A percentile compares a stretch with the other conserved stretches of the same genome.
Evolutionary conservation across 2,888 invertebrate genomes (phyloP).

Genomic region (Noctua janthe): DNA sequence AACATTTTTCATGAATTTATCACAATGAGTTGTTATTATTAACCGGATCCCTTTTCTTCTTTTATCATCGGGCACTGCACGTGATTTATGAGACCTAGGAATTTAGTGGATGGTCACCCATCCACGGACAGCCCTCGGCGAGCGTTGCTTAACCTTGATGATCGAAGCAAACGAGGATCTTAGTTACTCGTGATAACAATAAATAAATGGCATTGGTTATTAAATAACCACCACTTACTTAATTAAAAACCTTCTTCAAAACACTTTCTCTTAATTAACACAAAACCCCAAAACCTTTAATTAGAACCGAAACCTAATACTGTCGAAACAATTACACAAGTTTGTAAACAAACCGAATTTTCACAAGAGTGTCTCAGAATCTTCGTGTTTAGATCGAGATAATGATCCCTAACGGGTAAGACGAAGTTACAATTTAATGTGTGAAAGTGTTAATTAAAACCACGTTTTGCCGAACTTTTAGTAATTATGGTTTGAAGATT

Average conservation of each 20-base stretch:
- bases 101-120: neutral
- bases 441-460: slow-evolving; percentile 41
- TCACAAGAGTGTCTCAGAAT: slow-evolving; percentile 43
- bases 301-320: slow-evolving; percentile 49
- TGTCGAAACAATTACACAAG: slow-evolving; percentile 53
- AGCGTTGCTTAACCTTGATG: neutral
- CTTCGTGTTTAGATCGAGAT: slow-evolving; percentile 47
- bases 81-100: neutral
- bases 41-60: neutral
- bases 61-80: neutral
- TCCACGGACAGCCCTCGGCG: neutral
- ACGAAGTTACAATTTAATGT: slow-evolving; percentile 23
- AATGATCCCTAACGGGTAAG: slow-evolving; percentile 18
- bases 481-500: slow-evolving; percentile 3
- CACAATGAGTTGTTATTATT: neutral
- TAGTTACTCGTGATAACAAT: neutral
- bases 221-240: slow-evolving; percentile 5
- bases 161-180: no score
- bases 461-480: neutral
- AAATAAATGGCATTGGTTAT: neutral
- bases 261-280: slow-evolving; percentile 39
- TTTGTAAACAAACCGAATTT: slow-evolving; percentile 45
- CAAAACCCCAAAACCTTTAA: slow-evolving; percentile 38
- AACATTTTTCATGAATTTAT: neutral
- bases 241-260: slow-evolving; percentile 6